phyloP scores from a whole-genome alignment of 2,888 invertebrate genomes.

The Oegoconia quadripuncta region DNA sequence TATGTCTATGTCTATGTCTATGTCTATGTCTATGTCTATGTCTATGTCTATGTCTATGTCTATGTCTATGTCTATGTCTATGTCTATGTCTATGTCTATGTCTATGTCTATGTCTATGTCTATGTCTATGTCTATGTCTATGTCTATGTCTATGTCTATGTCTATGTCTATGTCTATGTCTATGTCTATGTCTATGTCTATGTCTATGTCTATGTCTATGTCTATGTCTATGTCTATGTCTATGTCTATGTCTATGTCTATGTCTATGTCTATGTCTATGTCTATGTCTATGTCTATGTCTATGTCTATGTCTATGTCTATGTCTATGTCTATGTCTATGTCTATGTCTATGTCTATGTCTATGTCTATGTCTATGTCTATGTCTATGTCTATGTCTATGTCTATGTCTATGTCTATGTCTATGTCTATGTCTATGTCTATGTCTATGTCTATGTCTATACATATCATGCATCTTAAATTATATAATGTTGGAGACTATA shows the following conservation, averaged over 20 bases:
- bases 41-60: background rate
- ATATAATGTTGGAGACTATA: no score
- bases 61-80: constrained; percentile 1
- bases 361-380: background rate
- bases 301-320: background rate
- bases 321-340: background rate
- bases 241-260: background rate
- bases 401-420: background rate
- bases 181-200: constrained; percentile 1
- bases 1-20: background rate
- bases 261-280: background rate
- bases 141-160: constrained; percentile 1
- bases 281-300: background rate
- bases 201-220: constrained; percentile 1
- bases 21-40: constrained; percentile 1
- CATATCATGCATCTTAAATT: no score
- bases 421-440: background rate
- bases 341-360: background rate
- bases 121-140: background rate
- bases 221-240: background rate
- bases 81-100: background rate
- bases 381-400: background rate
- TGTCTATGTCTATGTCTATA: background rate
- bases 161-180: constrained; percentile 1
- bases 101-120: background rate